These are phyloP conservation scores for Idris sp. DNA, from an alignment of 1,140 invertebrate species.

Conservation along the genomic window DNA sequence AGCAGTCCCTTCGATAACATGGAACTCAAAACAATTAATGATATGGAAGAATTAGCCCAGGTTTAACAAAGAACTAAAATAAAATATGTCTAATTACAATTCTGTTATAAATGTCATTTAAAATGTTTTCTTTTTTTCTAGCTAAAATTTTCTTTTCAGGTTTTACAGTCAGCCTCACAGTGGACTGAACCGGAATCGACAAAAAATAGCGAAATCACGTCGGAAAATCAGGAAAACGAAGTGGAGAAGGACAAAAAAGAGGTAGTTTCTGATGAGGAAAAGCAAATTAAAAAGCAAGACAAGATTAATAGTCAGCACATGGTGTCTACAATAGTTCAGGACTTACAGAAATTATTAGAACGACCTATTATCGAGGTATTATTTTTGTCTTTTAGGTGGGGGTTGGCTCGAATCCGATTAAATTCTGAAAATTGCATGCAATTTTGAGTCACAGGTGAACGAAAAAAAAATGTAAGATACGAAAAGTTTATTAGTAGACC, in stretches of 20 bases:
- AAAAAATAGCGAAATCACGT: slow-evolving; percentile 60
- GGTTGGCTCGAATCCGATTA: no score
- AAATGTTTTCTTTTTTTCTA: background rate
- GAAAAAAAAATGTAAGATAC: background rate
- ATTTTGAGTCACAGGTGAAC: background rate
- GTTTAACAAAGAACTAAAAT: no score
- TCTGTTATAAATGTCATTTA: no score
- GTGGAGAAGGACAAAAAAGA: slow-evolving; percentile 66
- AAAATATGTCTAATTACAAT: no score
- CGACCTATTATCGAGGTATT: slow-evolving; percentile 77
- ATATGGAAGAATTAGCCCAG: slow-evolving; percentile 90
- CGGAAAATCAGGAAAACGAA: slow-evolving; percentile 59
- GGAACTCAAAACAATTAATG: slow-evolving; percentile 93
- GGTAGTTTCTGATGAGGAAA: slow-evolving; percentile 65
- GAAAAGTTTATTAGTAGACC: no score
- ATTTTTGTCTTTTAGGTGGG: no score
- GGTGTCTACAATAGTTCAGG: slow-evolving; percentile 85
- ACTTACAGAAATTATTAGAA: slow-evolving; percentile 83
- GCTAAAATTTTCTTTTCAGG: slow-evolving; percentile 55
- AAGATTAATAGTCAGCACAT: slow-evolving; percentile 79
- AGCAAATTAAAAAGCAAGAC: slow-evolving; percentile 65
- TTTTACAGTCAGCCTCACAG: slow-evolving; percentile 74
- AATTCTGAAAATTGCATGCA: slow-evolving; percentile 39
- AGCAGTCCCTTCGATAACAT: slow-evolving; percentile 94
- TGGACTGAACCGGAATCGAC: slow-evolving; percentile 72